Evolutionary conservation across 2,797 vertebrate species (phyloP), one percentile per base, ranked within the genome.

Genomic region (Cheirogaleus major): DNA sequence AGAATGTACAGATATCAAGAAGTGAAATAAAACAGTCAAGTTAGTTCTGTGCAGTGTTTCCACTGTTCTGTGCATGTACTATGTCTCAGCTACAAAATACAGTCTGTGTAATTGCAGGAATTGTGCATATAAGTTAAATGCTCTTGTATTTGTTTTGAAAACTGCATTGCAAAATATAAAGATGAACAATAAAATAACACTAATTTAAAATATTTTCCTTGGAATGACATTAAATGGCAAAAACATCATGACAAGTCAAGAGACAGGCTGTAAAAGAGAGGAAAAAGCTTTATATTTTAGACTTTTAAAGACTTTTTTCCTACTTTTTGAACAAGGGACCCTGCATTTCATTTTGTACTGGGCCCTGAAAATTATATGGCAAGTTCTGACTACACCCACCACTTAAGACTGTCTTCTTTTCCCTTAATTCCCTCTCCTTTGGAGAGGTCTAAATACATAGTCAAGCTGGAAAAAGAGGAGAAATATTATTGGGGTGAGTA

Each of bases 221-320:
- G 7, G 18, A 65, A 76, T 92, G 72, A 75, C 38, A 86, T 80
- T 87, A 89, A 91, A 22, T n/a, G 89, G 57, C 92, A 95, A 95
- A 89, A 87, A 80, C 18, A 79, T 8, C 35, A 63, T 75, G 20
- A 86, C 17, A 81, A 84, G 15, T 73, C 65, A 35, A 69, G 30
- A 81, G 10, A 84, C 22, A 96, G 23, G 82, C 35, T 79, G 41
- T 76, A 17, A 4, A 59, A n/a, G 32, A 82, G 27, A 78, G 23
- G 14, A 45, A 59, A 86, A 95, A 72, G 5, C 6, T 93, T 83
- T 79, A 38, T 75, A 65, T 82, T 85, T 72, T 78, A 69, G 35
- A 50, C 43, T 43, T 78, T 93, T 32, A 65, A 89, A 85, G 69
- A 43, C 32, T 45, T 27, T 82, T 78, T 81, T n/a, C 10, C 41